Evolutionary conservation across 2,113 vertebrate species (phyloP).

Genomic region (Chascanopsetta lugubris): DNA sequence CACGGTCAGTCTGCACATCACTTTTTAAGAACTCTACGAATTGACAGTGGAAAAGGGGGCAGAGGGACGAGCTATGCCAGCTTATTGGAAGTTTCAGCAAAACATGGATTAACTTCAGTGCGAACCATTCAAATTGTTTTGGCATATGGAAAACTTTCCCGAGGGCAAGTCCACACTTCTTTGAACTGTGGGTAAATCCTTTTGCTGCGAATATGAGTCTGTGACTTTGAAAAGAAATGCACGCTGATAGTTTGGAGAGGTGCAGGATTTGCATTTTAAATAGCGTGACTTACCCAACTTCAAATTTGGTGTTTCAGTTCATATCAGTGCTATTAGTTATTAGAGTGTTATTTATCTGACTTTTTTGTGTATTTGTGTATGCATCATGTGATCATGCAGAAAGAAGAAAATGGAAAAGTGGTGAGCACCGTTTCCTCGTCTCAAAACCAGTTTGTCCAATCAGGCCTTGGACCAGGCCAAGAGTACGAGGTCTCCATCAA

Average conservation of each 20-base stretch:
- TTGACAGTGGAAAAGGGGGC: slow-evolving; percentile 15
- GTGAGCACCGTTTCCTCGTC: slow-evolving; percentile 83
- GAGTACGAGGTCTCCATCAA: slow-evolving; percentile 92
- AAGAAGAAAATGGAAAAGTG: slow-evolving; percentile 91
- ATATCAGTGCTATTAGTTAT: no score
- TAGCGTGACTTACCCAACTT: no score
- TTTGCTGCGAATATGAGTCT: slow-evolving; percentile 18
- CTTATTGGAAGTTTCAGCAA: slow-evolving; percentile 49
- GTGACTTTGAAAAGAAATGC: slow-evolving; percentile 25
- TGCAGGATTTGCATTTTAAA: slow-evolving; percentile 7
- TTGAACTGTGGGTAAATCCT: slow-evolving; percentile 24
- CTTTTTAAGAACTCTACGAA: slow-evolving; percentile 35
- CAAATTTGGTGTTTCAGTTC: no score
- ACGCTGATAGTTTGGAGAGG: slow-evolving; percentile 24
- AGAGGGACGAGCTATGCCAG: slow-evolving; percentile 22
- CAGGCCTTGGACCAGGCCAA: slow-evolving; percentile 90
- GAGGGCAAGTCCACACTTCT: slow-evolving; percentile 30
- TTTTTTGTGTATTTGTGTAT: not conserved
- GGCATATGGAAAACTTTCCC: slow-evolving; percentile 45
- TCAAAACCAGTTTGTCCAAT: slow-evolving; percentile 86
- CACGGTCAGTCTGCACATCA: slow-evolving; percentile 78
- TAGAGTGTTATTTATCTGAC: no score
- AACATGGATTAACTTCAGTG: slow-evolving; percentile 51
- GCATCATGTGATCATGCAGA: slow-evolving; percentile 77
- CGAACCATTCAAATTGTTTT: slow-evolving; percentile 50